Evolutionary conservation across 2,888 invertebrate species (phyloP), one percentile per base, ranked within the genome.

Genomic region (Dasysyrphus albostriatus): DNA sequence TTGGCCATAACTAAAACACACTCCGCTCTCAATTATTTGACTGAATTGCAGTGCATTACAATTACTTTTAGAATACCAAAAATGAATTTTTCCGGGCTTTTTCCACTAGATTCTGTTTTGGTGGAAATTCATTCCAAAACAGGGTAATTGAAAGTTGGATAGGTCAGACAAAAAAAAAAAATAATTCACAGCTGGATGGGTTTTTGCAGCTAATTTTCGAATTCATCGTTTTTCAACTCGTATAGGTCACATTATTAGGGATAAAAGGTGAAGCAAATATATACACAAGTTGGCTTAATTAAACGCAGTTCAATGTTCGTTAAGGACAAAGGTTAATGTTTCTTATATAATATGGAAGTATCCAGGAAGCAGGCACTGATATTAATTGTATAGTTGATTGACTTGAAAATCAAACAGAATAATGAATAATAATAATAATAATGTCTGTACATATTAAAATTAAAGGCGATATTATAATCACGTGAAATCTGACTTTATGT

Each of bases 1-100:
- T 79, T 79, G 79, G 83, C 76, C 69, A 74, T 74, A 74, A 78
- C 56, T 79, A 75, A 83, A 59, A 56, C 61, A 34, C 74, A 70
- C 58, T 19, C 32, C 49, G 70, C 24, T 42, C 79, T 70, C 83
- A 79, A 83, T 83, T 83, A 79, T 75, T 79, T 59, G 49, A 75
- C 63, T 58, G 83, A 39, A 75, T 70, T 74, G 74, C 49, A 58
- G 74, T 74, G 74, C 78, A 83, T 69, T 56, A 54, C 81, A 77
- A 81, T 77, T 73, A 70, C 76, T 69, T 81, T 74, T 73, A 59
- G 56, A 77, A 81, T 59, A 63, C 49, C 42, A 29, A 81, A 24
- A 77, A 77, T 81, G 76, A 67, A 76, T 76, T 84, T 61, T 67
- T 47, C 72, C 56, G 54, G 44, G 79, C 58, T 63, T 75, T 69